Base-by-base conservation (phyloP, 2,797 vertebrate species). In the Lutjanus argentimaculatus region DNA sequence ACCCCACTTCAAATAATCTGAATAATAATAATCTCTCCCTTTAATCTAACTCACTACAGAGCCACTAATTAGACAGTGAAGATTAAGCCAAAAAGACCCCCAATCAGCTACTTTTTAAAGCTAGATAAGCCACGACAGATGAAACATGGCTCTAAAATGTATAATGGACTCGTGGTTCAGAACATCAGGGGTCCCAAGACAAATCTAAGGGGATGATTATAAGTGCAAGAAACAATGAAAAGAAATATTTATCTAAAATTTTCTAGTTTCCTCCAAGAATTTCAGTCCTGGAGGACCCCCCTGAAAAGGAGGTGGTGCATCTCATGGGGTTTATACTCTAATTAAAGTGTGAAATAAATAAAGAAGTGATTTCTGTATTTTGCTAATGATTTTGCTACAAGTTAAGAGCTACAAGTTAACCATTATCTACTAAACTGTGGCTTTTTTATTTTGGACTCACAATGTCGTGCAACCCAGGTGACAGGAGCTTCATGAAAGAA, bases 391-490 rank as follows among this genome's bases (percentile, higher is more conserved):
- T 53, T 19, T 43, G 77, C 42, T 30, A 17, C 52, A 66, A 1
- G 2, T 49, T 30, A 45, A 46, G 21, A 67, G 21, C 3, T 45
- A 45, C 13, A 13, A 45, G 8, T 17, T 19, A 1, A 52, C 3
- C n/a, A 14, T 16, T 14, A 51, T 21, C 4, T 21, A 48, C 30
- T 21, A 3, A 43, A 67, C 5, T 1, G n/a, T 36, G 21, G 7
- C 52, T 13, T 13, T 70, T 7, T 62, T 17, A 30, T 30, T 61
- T 40, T 45, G 51, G 61, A 63, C 22, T 71, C 22, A 63, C 12
- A 49, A 7, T 42, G 16, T 17, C 52, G 52, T 84, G 65, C 22
- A 65, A 72, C 30, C 75, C 19, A 56, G 21, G 46, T 52, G 42
- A 62, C 57, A 74, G 40, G 57, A 71, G 49, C 30, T 61, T 75